Percentiles rank a stretch among this genome's conserved stretches.
Evolutionary conservation across 2,113 vertebrate genomes (phyloP).

Genomic region (Heptranchias perlo): DNA sequence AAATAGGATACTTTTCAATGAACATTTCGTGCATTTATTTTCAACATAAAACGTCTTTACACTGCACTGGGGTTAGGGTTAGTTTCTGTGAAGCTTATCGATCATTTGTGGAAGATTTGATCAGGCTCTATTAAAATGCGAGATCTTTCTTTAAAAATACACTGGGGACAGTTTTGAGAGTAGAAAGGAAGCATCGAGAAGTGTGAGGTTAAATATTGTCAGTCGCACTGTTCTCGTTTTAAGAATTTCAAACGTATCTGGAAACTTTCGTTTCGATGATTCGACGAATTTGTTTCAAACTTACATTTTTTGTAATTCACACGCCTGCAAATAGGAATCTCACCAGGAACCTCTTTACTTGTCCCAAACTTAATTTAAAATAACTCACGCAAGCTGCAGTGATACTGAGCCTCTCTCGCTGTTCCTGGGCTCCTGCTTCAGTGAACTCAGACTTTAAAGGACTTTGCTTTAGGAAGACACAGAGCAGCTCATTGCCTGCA

Average conservation of each 20-base stretch:
- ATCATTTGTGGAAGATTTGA: no score
- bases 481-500: background rate
- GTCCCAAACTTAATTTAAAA: background rate
- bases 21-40: no score
- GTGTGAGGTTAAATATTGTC: background rate
- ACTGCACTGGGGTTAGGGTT: no score
- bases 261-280: background rate
- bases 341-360: background rate
- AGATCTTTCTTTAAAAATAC: background rate
- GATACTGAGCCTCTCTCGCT: background rate
- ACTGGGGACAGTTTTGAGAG: background rate
- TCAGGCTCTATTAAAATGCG: background rate
- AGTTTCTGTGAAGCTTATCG: no score
- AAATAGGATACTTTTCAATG: no score
- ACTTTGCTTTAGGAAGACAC: constrained; percentile 3
- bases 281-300: no score
- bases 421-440: background rate
- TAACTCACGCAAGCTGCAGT: background rate
- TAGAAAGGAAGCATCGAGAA: background rate
- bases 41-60: no score
- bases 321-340: background rate
- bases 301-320: background rate
- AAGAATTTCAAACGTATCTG: background rate
- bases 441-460: background rate
- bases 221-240: background rate